Conservation (phyloP, 2,797 vertebrate species). For the Characodon lateralis region DNA sequence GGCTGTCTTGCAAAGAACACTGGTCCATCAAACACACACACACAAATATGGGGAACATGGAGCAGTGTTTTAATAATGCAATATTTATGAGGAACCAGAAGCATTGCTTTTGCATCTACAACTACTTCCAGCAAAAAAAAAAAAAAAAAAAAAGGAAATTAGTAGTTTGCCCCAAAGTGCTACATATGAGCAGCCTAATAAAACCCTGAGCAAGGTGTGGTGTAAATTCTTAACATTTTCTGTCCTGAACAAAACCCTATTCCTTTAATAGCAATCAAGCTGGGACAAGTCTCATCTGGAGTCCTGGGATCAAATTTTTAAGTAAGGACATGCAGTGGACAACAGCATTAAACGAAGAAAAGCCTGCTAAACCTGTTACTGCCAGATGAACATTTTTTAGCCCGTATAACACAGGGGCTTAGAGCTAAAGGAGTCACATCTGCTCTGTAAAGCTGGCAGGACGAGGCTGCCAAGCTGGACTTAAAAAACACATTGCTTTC, state of each 20-base stretch:
- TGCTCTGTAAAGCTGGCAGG: slow-evolving; percentile 41
- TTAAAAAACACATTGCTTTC: slow-evolving; percentile 29
- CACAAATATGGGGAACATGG: slow-evolving; percentile 23
- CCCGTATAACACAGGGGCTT: slow-evolving; percentile 41
- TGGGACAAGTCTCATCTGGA: slow-evolving; percentile 56
- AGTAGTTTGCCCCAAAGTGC: slow-evolving; percentile 58
- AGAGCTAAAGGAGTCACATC: slow-evolving; percentile 47
- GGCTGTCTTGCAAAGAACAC: slow-evolving; percentile 66
- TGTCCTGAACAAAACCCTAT: slow-evolving; percentile 36
- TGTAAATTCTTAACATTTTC: slow-evolving; percentile 73
- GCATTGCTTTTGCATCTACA: slow-evolving; percentile 44
- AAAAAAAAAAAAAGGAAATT: slow-evolving; percentile 42
- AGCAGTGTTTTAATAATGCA: slow-evolving; percentile 23
- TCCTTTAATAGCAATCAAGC: slow-evolving; percentile 54
- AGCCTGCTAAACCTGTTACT: slow-evolving; percentile 13
- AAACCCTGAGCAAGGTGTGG: slow-evolving; percentile 55
- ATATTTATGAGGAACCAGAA: slow-evolving; percentile 39
- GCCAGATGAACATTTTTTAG: slow-evolving; percentile 49
- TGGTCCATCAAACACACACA: slow-evolving; percentile 50
- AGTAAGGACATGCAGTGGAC: slow-evolving; percentile 26
- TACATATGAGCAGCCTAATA: slow-evolving; percentile 58
- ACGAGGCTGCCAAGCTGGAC: slow-evolving; percentile 27
- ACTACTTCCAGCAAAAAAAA: slow-evolving; percentile 40
- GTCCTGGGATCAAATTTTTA: slow-evolving; percentile 41
- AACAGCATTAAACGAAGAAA: slow-evolving; percentile 18